A percentile compares a stretch with the other conserved stretches of the same genome.
phyloP scores from a whole-genome alignment of 2,113 vertebrate species.

The Reinhardtius hippoglossoides region DNA sequence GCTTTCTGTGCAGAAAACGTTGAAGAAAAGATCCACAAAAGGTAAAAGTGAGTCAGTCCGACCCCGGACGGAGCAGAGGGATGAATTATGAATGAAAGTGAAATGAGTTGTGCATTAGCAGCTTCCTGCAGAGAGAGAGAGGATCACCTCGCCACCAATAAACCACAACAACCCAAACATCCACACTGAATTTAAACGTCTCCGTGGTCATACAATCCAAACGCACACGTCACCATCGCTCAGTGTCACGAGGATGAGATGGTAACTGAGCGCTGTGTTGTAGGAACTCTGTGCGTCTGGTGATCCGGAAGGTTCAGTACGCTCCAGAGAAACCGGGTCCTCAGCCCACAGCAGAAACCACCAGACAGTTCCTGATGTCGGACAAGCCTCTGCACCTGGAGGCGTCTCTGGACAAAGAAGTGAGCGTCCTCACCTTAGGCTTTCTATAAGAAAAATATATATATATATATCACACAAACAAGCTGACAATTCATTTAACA shows the following conservation, averaged over 20 bases:
- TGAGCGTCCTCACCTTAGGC: constrained; percentile 33
- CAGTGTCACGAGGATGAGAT: too few relatives aligned
- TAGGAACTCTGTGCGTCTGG: constrained; percentile 94
- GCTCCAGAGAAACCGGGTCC: constrained; percentile 92
- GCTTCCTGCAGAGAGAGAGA: constrained; percentile 9
- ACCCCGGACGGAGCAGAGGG: not conserved
- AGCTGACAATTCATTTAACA: too few relatives aligned
- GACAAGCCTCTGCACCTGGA: constrained; percentile 95
- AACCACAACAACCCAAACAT: not conserved
- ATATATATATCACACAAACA: too few relatives aligned
- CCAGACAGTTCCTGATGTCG: constrained; percentile 96
- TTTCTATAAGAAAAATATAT: too few relatives aligned
- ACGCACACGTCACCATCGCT: too few relatives aligned
- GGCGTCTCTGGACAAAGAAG: constrained; percentile 95
- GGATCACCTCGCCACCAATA: not conserved
- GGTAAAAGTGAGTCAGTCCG: constrained; percentile 76
- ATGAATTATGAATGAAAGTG: constrained; percentile 40
- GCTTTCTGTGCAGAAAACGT: constrained; percentile 93
- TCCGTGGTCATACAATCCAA: not conserved
- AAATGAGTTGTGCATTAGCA: constrained; percentile 13
- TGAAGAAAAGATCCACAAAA: constrained; percentile 97
- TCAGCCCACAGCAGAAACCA: constrained; percentile 94
- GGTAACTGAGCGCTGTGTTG: not conserved
- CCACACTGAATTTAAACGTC: not conserved
- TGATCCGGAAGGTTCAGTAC: constrained; percentile 95